A percentile compares a stretch with the other conserved stretches of the same genome.
phyloP scores from a whole-genome alignment of 2,888 invertebrate genomes.

The Cataglyphis altisquamis region DNA sequence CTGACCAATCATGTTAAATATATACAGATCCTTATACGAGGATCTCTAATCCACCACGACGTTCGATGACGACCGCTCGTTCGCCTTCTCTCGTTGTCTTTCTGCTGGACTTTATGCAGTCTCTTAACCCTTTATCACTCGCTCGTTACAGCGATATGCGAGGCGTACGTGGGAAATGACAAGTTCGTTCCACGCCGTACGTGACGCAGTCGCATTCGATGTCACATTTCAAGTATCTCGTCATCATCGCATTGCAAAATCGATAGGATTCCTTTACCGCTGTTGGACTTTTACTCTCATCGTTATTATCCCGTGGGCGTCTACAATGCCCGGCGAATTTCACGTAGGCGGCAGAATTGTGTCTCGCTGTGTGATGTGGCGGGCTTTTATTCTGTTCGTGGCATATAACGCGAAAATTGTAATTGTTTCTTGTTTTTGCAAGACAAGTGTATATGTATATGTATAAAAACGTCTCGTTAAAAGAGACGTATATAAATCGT shows the following conservation, averaged over 20 bases:
- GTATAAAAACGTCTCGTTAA: too few species aligned
- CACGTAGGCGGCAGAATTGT: constrained; percentile 26
- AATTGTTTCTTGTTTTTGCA: background rate
- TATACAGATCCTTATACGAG: background rate
- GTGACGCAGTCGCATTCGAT: constrained; percentile 58
- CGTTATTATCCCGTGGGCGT: constrained; percentile 36
- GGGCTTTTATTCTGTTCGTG: background rate
- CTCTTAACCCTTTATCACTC: constrained; percentile 15
- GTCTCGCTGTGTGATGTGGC: background rate
- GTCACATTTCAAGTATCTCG: constrained; percentile 15
- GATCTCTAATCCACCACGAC: constrained; percentile 3
- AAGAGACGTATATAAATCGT: background rate
- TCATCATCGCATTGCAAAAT: constrained; percentile 29
- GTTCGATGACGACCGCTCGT: constrained; percentile 9
- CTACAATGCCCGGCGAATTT: constrained; percentile 37
- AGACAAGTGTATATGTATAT: too few species aligned
- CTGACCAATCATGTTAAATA: background rate
- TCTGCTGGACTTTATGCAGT: background rate
- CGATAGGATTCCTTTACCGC: constrained; percentile 44
- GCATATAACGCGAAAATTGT: constrained; percentile 4
- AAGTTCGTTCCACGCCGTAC: constrained; percentile 21
- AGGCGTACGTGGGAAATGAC: constrained; percentile 24
- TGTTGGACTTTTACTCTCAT: constrained; percentile 24
- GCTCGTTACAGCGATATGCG: constrained; percentile 28
- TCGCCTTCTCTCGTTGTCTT: background rate